A percentile compares a stretch with the other conserved stretches of the same genome.
Evolutionary conservation across 37 sponge, comb jelly and placozoan genomes (phyloP).

Genomic region (Haliclona indistincta): DNA sequence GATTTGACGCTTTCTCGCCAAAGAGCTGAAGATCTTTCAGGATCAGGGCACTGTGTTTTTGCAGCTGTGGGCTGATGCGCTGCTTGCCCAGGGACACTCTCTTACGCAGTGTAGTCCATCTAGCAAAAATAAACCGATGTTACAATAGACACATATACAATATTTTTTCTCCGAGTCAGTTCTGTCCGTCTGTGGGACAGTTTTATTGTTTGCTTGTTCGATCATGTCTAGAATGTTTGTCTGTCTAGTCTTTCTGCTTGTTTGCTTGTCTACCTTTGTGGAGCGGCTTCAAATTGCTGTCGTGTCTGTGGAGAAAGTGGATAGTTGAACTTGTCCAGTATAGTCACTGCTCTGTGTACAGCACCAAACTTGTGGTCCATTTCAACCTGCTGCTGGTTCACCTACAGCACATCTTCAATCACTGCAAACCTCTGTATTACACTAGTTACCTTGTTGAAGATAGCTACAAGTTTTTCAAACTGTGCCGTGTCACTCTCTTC

Average conservation of each 20-base stretch:
- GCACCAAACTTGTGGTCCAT: slow-evolving; percentile 85
- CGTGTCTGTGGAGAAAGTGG: slow-evolving; percentile 36
- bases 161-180: not conserved
- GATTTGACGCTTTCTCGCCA: slow-evolving; percentile 22
- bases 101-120: slow-evolving; percentile 86
- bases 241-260: not conserved
- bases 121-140: not conserved
- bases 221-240: too few relatives aligned
- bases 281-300: slow-evolving; percentile 67
- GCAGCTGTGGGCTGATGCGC: slow-evolving; percentile 81
- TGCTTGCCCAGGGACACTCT: slow-evolving; percentile 90
- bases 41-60: slow-evolving; percentile 59
- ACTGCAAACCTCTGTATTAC: not conserved
- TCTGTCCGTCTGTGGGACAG: not conserved
- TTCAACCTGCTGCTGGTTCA: slow-evolving; percentile 59
- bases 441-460: slow-evolving; percentile 60
- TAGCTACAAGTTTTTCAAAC: slow-evolving; percentile 60
- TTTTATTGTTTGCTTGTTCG: not conserved
- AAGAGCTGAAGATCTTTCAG: slow-evolving; percentile 50
- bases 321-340: slow-evolving; percentile 53
- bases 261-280: slow-evolving; percentile 51
- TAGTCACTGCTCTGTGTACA: slow-evolving; percentile 62
- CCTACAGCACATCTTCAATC: slow-evolving; percentile 34
- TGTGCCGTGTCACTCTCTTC: slow-evolving; percentile 45
- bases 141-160: not conserved